Conservation (phyloP, 2,797 vertebrate genomes). For the Coranthus polyacanthus region DNA sequence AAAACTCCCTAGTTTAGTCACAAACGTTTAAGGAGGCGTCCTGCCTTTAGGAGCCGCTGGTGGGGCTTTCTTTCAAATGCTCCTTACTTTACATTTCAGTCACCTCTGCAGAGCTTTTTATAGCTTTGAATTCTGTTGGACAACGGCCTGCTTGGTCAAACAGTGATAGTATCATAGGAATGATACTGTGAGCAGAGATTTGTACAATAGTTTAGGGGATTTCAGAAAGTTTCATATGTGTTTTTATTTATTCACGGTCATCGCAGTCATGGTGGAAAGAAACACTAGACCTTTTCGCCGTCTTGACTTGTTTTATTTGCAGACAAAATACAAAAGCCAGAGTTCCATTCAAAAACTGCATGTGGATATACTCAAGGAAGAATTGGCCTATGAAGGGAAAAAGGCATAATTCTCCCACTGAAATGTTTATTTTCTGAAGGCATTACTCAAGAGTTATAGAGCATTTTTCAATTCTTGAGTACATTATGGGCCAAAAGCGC, state of each 20-base stretch:
- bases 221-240: slow-evolving; percentile 12
- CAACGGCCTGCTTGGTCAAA: slow-evolving; percentile 16
- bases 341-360: slow-evolving; percentile 38
- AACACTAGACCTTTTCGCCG: slow-evolving; percentile 53
- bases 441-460: slow-evolving; percentile 57
- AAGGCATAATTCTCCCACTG: slow-evolving; percentile 44
- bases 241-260: slow-evolving; percentile 47
- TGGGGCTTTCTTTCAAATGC: background rate
- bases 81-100: slow-evolving; percentile 5
- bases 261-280: slow-evolving; percentile 50
- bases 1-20: background rate
- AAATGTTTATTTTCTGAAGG: slow-evolving; percentile 69
- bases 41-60: background rate
- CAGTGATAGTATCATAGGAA: slow-evolving; percentile 42
- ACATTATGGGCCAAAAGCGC: slow-evolving; percentile 42
- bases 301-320: slow-evolving; percentile 55
- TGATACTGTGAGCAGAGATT: no score
- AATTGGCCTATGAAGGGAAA: slow-evolving; percentile 34
- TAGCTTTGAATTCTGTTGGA: slow-evolving; percentile 5
- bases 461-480: slow-evolving; percentile 50
- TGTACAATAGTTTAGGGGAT: slow-evolving; percentile 28
- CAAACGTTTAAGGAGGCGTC: background rate
- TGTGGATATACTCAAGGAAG: slow-evolving; percentile 58
- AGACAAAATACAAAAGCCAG: slow-evolving; percentile 53
- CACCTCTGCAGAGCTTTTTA: background rate